These are phyloP conservation scores for Neomonachus schauinslandi DNA, from an alignment of 2,113 vertebrate species.

Conservation along the genomic window DNA sequence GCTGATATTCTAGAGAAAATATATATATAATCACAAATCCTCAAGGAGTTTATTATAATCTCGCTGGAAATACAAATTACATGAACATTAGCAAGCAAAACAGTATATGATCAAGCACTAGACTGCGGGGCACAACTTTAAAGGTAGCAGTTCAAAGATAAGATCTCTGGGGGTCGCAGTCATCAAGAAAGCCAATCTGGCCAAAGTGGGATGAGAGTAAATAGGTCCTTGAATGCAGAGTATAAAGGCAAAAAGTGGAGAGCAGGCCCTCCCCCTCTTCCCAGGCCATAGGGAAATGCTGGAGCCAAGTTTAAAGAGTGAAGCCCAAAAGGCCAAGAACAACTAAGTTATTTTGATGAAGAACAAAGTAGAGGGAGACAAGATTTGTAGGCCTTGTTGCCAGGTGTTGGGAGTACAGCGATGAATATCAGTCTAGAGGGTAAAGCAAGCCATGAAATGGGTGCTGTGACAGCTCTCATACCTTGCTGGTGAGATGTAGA, in stretches of 20 bases:
- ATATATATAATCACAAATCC: background rate
- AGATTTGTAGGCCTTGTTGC: background rate
- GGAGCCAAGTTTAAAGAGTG: background rate
- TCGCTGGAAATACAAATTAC: background rate
- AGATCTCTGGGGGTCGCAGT: background rate
- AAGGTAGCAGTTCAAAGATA: constrained; percentile 8
- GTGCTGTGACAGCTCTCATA: background rate
- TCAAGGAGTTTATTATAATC: constrained; percentile 22
- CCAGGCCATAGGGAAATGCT: background rate
- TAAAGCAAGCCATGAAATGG: background rate
- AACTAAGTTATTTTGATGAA: background rate
- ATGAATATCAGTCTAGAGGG: background rate
- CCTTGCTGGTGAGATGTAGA: background rate
- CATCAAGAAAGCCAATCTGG: background rate
- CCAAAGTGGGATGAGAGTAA: background rate
- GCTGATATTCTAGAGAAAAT: background rate
- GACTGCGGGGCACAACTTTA: background rate
- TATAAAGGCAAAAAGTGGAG: background rate
- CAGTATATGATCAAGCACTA: background rate
- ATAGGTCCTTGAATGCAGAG: background rate
- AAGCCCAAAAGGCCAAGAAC: background rate
- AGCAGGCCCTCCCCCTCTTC: background rate
- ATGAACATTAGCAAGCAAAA: constrained; percentile 50
- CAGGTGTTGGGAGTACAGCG: background rate
- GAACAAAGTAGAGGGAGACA: background rate